phyloP scores from a whole-genome alignment of 2,113 vertebrate species.

The Entomyzon cyanotis region DNA sequence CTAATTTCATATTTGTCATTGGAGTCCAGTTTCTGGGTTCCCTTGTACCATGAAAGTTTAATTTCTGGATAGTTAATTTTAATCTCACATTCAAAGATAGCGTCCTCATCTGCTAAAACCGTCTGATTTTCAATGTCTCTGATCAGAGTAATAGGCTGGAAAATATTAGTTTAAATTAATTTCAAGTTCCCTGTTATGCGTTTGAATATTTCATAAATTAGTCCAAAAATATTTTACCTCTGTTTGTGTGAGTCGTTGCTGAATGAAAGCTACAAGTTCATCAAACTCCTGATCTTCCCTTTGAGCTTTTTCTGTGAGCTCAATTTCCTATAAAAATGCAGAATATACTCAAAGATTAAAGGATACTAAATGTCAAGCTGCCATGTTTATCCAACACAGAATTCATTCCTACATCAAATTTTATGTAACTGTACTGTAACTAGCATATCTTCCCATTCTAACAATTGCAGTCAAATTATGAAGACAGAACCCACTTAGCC shows the following conservation, averaged over 20 bases:
- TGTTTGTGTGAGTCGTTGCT: constrained; percentile 92
- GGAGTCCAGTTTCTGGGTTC: constrained; percentile 89
- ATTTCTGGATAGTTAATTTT: constrained; percentile 98
- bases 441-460: not conserved
- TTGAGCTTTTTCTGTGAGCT: constrained; percentile 80
- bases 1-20: constrained; percentile 88
- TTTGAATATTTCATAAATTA: not conserved
- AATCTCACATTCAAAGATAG: constrained; percentile 89
- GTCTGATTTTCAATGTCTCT: constrained; percentile 90
- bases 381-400: not conserved
- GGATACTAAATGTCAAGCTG: not conserved
- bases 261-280: constrained; percentile 92
- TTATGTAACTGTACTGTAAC: not conserved
- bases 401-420: not conserved
- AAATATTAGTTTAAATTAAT: constrained; percentile 57
- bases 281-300: constrained; percentile 87
- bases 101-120: constrained; percentile 80
- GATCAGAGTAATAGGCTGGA: constrained; percentile 89
- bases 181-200: not conserved
- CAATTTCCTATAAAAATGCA: constrained; percentile 80
- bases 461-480: not conserved
- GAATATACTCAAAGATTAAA: not conserved
- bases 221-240: constrained; percentile 79
- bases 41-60: constrained; percentile 94
- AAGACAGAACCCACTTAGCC: not conserved